phyloP scores from a whole-genome alignment of 2,888 invertebrate species.

The Meghimatium bilineatum region DNA sequence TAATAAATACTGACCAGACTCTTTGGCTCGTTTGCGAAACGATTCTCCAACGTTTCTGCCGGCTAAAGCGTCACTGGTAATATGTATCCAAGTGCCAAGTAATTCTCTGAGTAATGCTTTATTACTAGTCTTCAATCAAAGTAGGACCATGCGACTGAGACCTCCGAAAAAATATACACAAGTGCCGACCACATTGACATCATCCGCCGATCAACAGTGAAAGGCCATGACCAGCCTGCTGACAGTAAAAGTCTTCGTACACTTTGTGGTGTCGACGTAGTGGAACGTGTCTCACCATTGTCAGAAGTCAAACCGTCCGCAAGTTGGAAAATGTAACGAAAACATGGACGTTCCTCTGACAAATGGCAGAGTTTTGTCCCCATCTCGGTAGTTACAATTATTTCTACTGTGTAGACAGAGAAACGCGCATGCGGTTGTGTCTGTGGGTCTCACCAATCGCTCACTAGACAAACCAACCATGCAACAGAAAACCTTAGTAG shows the following conservation, averaged over 20 bases:
- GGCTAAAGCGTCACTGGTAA: slow-evolving; percentile 12
- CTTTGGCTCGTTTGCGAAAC: neutral
- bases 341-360: slow-evolving; percentile 17
- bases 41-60: neutral
- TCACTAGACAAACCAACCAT: too few species aligned
- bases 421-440: too few species aligned
- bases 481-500: too few species aligned
- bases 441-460: too few species aligned
- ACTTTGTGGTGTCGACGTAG: neutral
- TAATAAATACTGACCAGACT: neutral
- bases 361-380: neutral
- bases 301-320: neutral
- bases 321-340: slow-evolving; percentile 21
- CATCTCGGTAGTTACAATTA: neutral
- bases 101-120: slow-evolving; percentile 30
- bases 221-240: neutral
- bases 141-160: slow-evolving; percentile 14
- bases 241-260: slow-evolving; percentile 5
- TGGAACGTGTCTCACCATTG: neutral
- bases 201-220: neutral
- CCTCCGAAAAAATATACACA: slow-evolving; percentile 17
- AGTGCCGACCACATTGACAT: neutral
- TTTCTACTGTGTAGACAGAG: neutral
- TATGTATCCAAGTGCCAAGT: neutral
- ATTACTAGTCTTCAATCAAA: slow-evolving; percentile 18